phyloP scores from a whole-genome alignment of 2,888 invertebrate genomes.

The Nezara viridula region DNA sequence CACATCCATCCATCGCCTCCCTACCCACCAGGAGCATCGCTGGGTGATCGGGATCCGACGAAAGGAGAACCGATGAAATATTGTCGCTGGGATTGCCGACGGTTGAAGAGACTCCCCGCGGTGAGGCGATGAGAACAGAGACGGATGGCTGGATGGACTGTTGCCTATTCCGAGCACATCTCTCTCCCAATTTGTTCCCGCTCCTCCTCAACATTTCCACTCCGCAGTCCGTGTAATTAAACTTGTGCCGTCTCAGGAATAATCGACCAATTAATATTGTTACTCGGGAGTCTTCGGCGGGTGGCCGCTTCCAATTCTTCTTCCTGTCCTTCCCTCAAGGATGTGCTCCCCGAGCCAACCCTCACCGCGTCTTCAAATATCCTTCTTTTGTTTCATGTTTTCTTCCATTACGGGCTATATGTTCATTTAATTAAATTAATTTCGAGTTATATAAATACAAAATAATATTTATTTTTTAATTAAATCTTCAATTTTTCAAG shows the following conservation, averaged over 20 bases:
- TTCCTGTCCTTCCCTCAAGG: background rate
- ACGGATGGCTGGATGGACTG: background rate
- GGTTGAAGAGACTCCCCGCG: slow-evolving; percentile 14
- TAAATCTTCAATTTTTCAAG: no score
- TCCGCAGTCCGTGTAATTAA: slow-evolving; percentile 42
- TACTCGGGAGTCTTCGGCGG: slow-evolving; percentile 46
- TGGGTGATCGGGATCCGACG: background rate
- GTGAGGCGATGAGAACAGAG: slow-evolving; percentile 10
- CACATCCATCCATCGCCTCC: background rate
- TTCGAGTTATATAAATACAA: no score
- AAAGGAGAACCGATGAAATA: slow-evolving; percentile 9
- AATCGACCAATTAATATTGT: slow-evolving; percentile 43
- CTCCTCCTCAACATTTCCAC: slow-evolving; percentile 16
- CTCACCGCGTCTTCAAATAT: background rate
- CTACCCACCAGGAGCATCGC: background rate
- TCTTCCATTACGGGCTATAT: background rate
- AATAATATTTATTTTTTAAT: no score
- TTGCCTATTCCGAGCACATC: slow-evolving; percentile 46
- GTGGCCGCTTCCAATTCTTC: slow-evolving; percentile 36
- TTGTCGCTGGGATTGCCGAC: slow-evolving; percentile 19
- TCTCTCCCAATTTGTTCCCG: slow-evolving; percentile 25
- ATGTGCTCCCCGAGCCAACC: background rate
- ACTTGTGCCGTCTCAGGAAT: slow-evolving; percentile 23
- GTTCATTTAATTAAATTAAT: no score
- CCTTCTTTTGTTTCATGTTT: background rate